Percentiles rank a stretch among this genome's conserved stretches.
These are phyloP conservation scores for Pararge aegeria DNA, from an alignment of 1,140 invertebrate genomes.

Conservation along the genomic window DNA sequence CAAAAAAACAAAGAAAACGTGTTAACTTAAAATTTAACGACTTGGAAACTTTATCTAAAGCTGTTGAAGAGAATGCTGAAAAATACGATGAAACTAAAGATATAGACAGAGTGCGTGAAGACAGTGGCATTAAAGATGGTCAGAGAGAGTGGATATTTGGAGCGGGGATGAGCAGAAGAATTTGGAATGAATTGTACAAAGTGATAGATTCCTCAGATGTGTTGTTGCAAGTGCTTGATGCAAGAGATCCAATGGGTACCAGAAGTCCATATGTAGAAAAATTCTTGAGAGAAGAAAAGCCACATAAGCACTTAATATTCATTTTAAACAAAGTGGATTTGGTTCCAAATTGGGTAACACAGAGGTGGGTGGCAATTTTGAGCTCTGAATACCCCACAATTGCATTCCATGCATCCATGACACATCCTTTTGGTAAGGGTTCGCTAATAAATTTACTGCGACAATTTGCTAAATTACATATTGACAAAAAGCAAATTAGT, in stretches of 20 bases:
- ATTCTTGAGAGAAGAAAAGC: slow-evolving; percentile 93
- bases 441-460: slow-evolving; percentile 97
- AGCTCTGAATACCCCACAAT: slow-evolving; percentile 98
- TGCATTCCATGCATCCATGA: slow-evolving; percentile 98
- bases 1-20: slow-evolving; percentile 94
- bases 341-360: slow-evolving; percentile 98
- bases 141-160: slow-evolving; percentile 93
- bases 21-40: slow-evolving; percentile 90
- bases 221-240: slow-evolving; percentile 95
- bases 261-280: slow-evolving; percentile 95
- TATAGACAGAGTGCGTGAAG: slow-evolving; percentile 89
- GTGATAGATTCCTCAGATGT: slow-evolving; percentile 99
- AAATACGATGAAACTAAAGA: slow-evolving; percentile 91
- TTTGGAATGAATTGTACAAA: slow-evolving; percentile 99
- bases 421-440: slow-evolving; percentile 99
- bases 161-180: slow-evolving; percentile 97
- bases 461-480: slow-evolving; percentile 97
- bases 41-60: slow-evolving; percentile 85
- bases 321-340: slow-evolving; percentile 97
- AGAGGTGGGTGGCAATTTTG: slow-evolving; percentile 96
- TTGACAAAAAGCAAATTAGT: slow-evolving; percentile 98
- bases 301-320: slow-evolving; percentile 97
- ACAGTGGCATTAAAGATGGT: slow-evolving; percentile 87
- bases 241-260: slow-evolving; percentile 97
- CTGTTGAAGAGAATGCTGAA: slow-evolving; percentile 85